These are phyloP conservation scores for Eueremaeus valkanovi DNA, from an alignment of 2,888 invertebrate species.

Conservation along the genomic window DNA sequence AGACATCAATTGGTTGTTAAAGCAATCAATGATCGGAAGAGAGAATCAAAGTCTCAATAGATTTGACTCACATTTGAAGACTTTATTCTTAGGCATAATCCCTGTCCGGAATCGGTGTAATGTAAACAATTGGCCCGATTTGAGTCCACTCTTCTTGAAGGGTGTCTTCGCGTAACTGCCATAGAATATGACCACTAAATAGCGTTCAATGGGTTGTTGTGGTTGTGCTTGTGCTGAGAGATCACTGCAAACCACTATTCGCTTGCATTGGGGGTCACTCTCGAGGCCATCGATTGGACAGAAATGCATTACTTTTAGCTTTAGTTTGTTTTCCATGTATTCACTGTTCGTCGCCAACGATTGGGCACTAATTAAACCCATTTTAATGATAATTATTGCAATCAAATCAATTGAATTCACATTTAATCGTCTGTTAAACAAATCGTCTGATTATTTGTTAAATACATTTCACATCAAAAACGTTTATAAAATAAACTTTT, in stretches of 20 bases:
- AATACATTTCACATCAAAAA: not conserved
- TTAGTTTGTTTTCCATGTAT: not conserved
- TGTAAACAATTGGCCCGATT: conserved; percentile 12
- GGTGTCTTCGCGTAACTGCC: conserved; percentile 14
- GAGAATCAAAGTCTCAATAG: too few species aligned
- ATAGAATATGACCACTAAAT: conserved; percentile 24
- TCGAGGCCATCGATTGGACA: conserved; percentile 4
- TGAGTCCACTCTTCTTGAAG: conserved; percentile 25
- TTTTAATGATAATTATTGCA: not conserved
- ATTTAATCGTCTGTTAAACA: not conserved
- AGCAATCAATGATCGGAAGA: not conserved
- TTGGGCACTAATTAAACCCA: conserved; percentile 13
- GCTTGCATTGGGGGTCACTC: not conserved
- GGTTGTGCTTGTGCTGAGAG: not conserved
- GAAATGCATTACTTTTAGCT: conserved; percentile 14
- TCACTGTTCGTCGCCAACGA: not conserved
- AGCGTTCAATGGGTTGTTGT: not conserved
- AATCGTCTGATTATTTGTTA: not conserved
- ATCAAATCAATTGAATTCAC: not conserved
- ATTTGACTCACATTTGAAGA: conserved; percentile 25
- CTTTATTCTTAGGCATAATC: conserved; percentile 5
- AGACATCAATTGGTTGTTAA: not conserved
- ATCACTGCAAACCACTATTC: conserved; percentile 2
- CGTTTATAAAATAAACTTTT: not conserved
- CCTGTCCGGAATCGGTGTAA: not conserved